Evolutionary conservation across 1,140 invertebrate genomes (phyloP), one percentile per base, ranked within the genome.

Genomic region (Maconellicoccus hirsutus): DNA sequence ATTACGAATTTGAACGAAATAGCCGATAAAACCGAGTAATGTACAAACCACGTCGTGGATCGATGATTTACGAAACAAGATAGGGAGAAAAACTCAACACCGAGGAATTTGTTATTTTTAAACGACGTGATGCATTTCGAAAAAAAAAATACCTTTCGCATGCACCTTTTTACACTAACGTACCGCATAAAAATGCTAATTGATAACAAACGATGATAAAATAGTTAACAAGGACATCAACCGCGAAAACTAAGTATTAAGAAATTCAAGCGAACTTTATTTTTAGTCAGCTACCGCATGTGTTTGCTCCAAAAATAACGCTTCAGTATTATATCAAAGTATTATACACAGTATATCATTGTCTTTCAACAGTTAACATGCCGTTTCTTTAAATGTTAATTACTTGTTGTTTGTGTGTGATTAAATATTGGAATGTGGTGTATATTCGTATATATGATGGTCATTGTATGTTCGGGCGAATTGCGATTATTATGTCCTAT

Each of bases 291-390:
- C 22, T 66, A 19, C 25, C 25, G 61, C 61, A 25, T 66, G 61
- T 25, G 61, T 66, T 23, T 66, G 61, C 25, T 66, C 61, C 61
- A 66, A 66, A 66, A 66, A 66, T 66, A 66, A 66, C 61, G 61
- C 61, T 66, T 66, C 19, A 52, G 42, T 52, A 52, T 66, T 66
- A 66, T 66, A 66, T 23, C 61, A 66, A 25, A 66, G 61, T 23
- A 66, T 25, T 22, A 59, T 33, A 33, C 29, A 33, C 52, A 66
- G 61, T 26, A 66, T 66, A 66, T 66, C 61, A 66, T 66, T 25
- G 61, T 66, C 61, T 66, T 66, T 66, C 61, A 66, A 66, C 61
- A 19, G 61, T 66, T 66, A 66, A 66, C 61, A 66, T 66, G 61
- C 19, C 25, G 61, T 66, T 19, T 22, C 19, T 66, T 66, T 66